phyloP scores from a whole-genome alignment of 2,797 vertebrate genomes.

The Crypturellus tataupa region DNA sequence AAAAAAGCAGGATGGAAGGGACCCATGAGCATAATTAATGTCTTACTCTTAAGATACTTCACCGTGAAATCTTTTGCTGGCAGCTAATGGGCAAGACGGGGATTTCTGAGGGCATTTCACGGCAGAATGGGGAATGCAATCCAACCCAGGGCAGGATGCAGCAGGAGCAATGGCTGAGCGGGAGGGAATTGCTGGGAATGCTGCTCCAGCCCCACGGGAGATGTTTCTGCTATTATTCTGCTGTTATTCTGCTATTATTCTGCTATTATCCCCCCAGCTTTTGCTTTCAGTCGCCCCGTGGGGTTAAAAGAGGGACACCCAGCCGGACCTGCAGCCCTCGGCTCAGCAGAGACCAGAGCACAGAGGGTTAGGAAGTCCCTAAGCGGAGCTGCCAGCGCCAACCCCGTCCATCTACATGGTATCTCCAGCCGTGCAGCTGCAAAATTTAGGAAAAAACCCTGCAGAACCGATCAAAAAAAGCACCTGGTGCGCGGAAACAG shows the following conservation, averaged over 20 bases:
- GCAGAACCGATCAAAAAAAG: not conserved
- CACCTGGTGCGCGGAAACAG: not conserved
- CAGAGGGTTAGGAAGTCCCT: not conserved
- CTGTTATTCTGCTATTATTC: too few relatives aligned
- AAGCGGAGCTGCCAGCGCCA: not conserved
- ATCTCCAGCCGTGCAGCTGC: fast-evolving
- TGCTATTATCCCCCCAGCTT: not conserved
- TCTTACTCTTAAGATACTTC: not conserved
- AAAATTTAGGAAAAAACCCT: not conserved
- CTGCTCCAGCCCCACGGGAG: not conserved
- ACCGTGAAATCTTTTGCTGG: not conserved
- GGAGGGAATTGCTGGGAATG: not conserved
- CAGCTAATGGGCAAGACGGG: not conserved
- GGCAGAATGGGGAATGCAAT: not conserved
- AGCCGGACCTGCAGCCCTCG: not conserved
- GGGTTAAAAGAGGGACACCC: not conserved
- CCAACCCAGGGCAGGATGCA: not conserved
- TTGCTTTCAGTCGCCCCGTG: not conserved
- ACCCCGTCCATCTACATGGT: not conserved
- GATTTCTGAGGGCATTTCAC: not conserved
- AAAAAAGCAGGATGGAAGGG: not conserved
- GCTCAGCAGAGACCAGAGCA: not conserved
- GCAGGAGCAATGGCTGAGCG: not conserved
- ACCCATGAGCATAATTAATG: not conserved
- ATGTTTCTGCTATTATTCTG: not conserved